Base-by-base conservation (phyloP, 2,797 vertebrate genomes). In the Psittacula echo region DNA sequence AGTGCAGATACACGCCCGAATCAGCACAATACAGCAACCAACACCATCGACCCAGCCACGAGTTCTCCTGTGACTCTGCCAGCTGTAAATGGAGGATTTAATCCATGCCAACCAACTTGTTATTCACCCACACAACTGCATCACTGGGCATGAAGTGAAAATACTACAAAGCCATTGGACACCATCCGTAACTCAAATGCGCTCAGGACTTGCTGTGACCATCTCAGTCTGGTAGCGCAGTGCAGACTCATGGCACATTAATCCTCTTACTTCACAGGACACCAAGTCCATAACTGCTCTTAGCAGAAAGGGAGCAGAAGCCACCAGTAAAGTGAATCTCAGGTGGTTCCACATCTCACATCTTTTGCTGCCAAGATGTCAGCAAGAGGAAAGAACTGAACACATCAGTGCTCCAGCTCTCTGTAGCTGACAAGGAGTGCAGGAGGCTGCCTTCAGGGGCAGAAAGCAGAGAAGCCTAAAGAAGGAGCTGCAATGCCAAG, bases 251-350 rank as follows among this genome's bases (percentile, higher is more conserved):
- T 2, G 7, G 58, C 10, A 27, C 41, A 50, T 50, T 23, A 58
- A 34, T 72, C 21, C 48, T 16, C 45, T 47, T 27, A 19, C n/a
- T 74, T 72, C 5, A 2, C 23, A 66, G 41, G 70, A 61, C n/a
- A 44, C 7, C 9, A 42, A 26, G 27, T 8, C 81, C 45, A 1
- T 22, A 62, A 66, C 34, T 75, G 62, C 21, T 75, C 54, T 70
- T 74, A 76, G 62, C 32, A 84, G 37, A 82, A 70, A 73, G 20
- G 24, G 34, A 87, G 42, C 50, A 93, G 85, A 56, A 86, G 74
- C 13, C 47, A 74, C 41, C 37, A 12, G 15, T 8, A 21, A 66
- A 10, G 61, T 47, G 27, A 60, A 73, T 27, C 72, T 58, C 39
- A 42, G 60, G 24, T 47, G 34, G 45, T 9, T 73, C 39, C 26